Percentiles rank a stretch among this genome's conserved stretches.
phyloP scores from a whole-genome alignment of 2,797 vertebrate genomes.

The Sebastes hubbsi region DNA sequence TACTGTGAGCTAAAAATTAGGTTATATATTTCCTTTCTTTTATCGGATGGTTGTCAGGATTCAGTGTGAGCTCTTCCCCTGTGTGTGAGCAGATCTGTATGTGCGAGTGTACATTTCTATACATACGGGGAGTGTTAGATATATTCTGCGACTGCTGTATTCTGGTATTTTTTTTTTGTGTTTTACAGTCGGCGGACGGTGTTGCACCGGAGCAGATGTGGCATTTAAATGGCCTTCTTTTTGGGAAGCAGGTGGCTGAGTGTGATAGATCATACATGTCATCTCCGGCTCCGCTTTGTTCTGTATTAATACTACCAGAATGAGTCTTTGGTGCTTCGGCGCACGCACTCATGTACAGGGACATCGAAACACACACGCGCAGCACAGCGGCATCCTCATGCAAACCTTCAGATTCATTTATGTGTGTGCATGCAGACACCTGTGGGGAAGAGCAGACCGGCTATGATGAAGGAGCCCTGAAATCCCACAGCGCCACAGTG shows the following conservation, averaged over 20 bases:
- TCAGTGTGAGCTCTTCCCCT: background rate
- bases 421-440: background rate
- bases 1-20: conserved; percentile 25
- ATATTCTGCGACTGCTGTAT: conserved; percentile 11
- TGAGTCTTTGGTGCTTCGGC: conserved; percentile 38
- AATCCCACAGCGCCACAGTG: conserved; percentile 32
- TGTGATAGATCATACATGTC: conserved; percentile 80
- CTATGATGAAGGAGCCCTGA: conserved; percentile 54
- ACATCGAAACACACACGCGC: background rate
- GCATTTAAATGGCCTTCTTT: conserved; percentile 80
- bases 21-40: conserved; percentile 12
- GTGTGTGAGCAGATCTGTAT: background rate
- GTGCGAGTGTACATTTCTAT: background rate
- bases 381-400: background rate
- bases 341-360: conserved; percentile 2
- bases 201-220: conserved; percentile 70
- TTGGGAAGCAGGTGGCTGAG: conserved; percentile 78
- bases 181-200: conserved; percentile 38
- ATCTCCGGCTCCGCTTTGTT: conserved; percentile 66
- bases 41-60: conserved; percentile 13
- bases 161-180: conserved; percentile 12
- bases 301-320: conserved; percentile 61
- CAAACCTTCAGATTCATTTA: conserved; percentile 1
- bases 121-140: background rate
- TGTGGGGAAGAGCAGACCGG: conserved; percentile 14